These are phyloP conservation scores for Solenodon paradoxus DNA, from an alignment of 2,113 vertebrate species.

Conservation along the genomic window DNA sequence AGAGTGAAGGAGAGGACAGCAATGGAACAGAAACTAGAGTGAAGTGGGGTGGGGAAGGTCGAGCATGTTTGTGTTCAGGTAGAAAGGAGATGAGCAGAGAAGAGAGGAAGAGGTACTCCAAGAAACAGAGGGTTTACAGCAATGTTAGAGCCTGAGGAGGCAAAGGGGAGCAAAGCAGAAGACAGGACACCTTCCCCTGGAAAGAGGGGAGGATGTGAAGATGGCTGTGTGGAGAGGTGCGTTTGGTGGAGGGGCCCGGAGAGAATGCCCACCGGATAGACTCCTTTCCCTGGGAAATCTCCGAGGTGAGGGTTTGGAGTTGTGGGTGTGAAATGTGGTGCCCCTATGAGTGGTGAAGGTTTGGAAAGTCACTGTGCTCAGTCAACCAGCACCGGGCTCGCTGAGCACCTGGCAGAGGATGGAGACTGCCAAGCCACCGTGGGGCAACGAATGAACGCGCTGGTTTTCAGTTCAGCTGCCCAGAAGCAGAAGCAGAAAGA, in stretches of 20 bases:
- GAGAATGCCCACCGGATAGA: background rate
- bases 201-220: background rate
- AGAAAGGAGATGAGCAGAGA: background rate
- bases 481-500: background rate
- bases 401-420: background rate
- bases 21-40: background rate
- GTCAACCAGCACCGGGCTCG: background rate
- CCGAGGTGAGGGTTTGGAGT: background rate
- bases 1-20: background rate
- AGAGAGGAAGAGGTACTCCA: rapidly evolving
- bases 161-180: background rate
- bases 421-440: background rate
- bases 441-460: background rate
- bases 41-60: background rate
- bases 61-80: background rate
- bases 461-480: background rate
- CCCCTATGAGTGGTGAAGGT: background rate
- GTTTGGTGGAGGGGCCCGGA: background rate
- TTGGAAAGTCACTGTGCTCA: background rate
- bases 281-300: background rate
- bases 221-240: background rate
- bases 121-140: background rate
- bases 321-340: background rate
- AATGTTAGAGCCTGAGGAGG: background rate
- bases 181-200: background rate